Evolutionary conservation across 2,888 invertebrate genomes (phyloP), one percentile per base, ranked within the genome.

Genomic region (Ernsta delagoae): DNA sequence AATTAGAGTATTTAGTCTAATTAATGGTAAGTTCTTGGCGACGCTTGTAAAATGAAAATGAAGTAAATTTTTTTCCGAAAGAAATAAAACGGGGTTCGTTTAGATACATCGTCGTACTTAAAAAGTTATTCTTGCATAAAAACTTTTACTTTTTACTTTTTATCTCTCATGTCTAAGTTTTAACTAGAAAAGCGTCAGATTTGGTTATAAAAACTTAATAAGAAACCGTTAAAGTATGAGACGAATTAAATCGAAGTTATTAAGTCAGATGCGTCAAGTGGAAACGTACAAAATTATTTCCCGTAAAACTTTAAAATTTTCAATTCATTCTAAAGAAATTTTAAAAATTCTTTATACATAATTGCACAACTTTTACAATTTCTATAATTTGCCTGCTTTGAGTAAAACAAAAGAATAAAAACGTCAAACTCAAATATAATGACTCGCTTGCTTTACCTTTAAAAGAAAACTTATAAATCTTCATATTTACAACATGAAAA

Each of bases 1-100:
- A 84, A 86, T 86, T 84, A 85, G 80, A 75, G 77, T 57, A 83
- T 86, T 85, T 82, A 80, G 79, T 80, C 83, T 85, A 81, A 86
- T 84, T 83, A 83, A 74, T 74, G 74, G 73, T 75, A 80, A 78
- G 80, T 83, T 62, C 57, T 82, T 80, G 74, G 74, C 78, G 72
- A 80, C 81, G 75, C 77, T 69, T 70, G 68, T 66, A 65, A 83
- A 83, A 85, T 85, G 82, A 83, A 80, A 82, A 86, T 81, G 79
- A 80, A 76, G 68, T 70, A 66, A 50, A 71, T 74, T 72, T 70
- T 71, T 73, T 64, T 43, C 12, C 8, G 54, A 43, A 66, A 43
- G 39, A 24, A n/a, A 31, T 41, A 65, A 50, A 50, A 62, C 12
- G 5, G 1, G 0, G 2, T 24, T 3, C 5, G 4, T 56, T 56